Evolutionary conservation across 2,113 vertebrate genomes (phyloP), one percentile per base, ranked within the genome.

Genomic region (Phoxinus phoxinus): DNA sequence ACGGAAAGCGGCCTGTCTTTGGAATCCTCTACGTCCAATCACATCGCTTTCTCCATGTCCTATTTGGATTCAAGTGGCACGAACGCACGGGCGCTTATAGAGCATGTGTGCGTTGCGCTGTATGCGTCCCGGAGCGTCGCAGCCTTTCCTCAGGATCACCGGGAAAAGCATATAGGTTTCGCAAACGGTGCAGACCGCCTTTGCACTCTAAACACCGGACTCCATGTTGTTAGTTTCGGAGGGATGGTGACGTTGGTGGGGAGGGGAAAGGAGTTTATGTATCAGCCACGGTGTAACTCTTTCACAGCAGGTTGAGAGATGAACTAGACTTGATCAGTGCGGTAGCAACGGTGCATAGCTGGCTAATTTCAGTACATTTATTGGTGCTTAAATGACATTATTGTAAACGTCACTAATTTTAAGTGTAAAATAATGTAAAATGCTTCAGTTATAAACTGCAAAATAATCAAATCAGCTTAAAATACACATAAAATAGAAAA

Each of bases 171-270:
- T 41, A 53, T 87, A 75, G 4, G 87, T 88, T 90, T 84, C 15
- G 90, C 80, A 9, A 84, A 75, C 81, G 61, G 88, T 89, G 82
- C 78, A 91, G 92, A 85, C 90, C 90, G 87, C 89, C 88, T 59
- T 90, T 88, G 92, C 91, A 91, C 87, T 90, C 90, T 91, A 92
- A 91, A 61, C 90, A 35, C 86, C 87, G 80, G 95, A 94, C 93
- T 95, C 94, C 95, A 95, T 95, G 93, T 95, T 94, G 91, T 91
- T 92, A 86, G 88, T 91, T 93, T 93, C 81, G 89, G 92, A 89
- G 93, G 91, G 93, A 91, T 87, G 93, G 94, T 95, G 93, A 95
- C 94, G 93, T 95, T 92, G 88, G 81, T 87, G 87, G 91, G 91
- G 91, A 89, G 89, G 91, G 83, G 89, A 91, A 46, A 90, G 89